Base-by-base conservation (phyloP, 1,140 invertebrate species). In the Druon quercuslanigerum region DNA sequence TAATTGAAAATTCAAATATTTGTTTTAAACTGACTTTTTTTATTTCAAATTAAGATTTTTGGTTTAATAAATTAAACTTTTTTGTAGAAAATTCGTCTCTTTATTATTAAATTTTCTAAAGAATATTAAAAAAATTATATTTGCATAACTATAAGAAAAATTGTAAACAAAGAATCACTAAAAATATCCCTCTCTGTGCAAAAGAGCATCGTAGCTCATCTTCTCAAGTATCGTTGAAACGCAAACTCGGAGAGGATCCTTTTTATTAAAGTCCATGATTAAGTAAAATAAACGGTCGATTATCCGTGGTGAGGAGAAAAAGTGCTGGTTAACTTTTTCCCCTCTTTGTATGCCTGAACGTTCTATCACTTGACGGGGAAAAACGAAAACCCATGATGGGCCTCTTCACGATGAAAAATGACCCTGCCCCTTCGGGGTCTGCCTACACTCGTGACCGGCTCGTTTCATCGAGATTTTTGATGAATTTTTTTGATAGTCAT, bases 331-430 rank as follows among this genome's bases (percentile, higher is more conserved):
- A 40, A 66, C 13, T 40, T 66, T 66, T 66, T 66, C 33, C 16
- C 25, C 12, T 66, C 60, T 14, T 6, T n/a, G 8, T 46, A 46
- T 9, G 7, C 7, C 14, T 33, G 33, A 66, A 66, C 60, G 60
- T 20, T 33, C 60, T 66, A 66, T 66, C 60, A 46, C 60, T 14
- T 66, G 33, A 66, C 60, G 16, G 12, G 46, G 46, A 66, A 66
- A 66, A 66, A 66, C 60, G 25, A 60, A 25, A 66, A 66, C n/a
- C 60, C 33, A 66, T 14, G 20, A 5, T 66, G 56, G 56, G 33
- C 60, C 25, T 66, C 60, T 33, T 66, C 60, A 66, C 40, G 60
- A 66, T 66, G 60, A 66, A 66, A 66, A 66, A 66, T 66, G 60
- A 66, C 46, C 25, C 46, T 66, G 25, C 20, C 40, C 33, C 20